Base-by-base conservation (phyloP, 2,888 invertebrate species). In the Maniola hyperantus region DNA sequence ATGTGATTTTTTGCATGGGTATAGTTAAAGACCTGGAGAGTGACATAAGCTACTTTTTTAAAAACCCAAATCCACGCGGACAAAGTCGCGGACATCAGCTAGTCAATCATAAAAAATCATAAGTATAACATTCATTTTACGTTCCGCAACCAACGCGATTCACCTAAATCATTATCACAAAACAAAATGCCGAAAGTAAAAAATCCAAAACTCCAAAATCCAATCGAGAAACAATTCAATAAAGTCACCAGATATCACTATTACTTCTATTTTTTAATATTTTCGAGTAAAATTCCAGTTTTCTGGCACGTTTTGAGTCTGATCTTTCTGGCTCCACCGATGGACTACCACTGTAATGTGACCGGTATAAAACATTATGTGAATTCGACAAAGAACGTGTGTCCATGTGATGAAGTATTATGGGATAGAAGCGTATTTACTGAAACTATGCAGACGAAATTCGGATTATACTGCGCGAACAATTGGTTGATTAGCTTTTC, bases 221-320 rank as follows among this genome's bases (percentile, higher is more conserved):
- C 89, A 2, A 80, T 88, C 5, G 89, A 88, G 65, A 82, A 77
- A 68, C 76, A 83, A 66, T 87, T 88, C 36, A 69, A 76, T 20
- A 72, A 65, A 1, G 60, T 87, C 5, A 76, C 83, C 0, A 73
- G 73, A 2, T 89, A 88, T 53, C 89, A 90, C 54, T 82, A 76
- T 8, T 89, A 77, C 54, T 72, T 85, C 7, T 88, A 85, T 67
- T 69, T 70, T 7, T 26, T 86, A 1, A 51, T 88, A 13, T 88
- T 88, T 64, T 4, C 78, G 0, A 77, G 82, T 36, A 85, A 88
- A 67, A 54, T 83, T 13, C 85, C 87, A 2, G 59, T 83, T 36
- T 83, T 83, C 39, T 89, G 89, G 89, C 89, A 89, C 65, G 73
- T 88, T 0, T 68, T 89, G 0, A 87, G 79, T 68, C 62, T 89